Evolutionary conservation across 1,140 invertebrate genomes (phyloP).

Genomic region (Nebria ingens): DNA sequence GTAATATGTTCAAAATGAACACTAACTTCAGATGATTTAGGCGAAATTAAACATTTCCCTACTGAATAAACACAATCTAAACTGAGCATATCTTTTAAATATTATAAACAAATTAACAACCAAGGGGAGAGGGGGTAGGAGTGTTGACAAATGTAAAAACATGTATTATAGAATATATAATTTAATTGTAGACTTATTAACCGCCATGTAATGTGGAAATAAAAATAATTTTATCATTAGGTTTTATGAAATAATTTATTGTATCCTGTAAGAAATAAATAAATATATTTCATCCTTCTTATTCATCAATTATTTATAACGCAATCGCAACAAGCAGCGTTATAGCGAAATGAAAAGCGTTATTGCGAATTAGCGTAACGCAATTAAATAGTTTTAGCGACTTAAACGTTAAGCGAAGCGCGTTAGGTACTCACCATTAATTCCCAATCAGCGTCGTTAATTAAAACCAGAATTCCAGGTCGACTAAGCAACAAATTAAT

Average conservation of each 20-base stretch:
- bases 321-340: too few relatives aligned
- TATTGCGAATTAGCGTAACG: too few relatives aligned
- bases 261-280: slow-evolving; percentile 33
- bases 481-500: slow-evolving; percentile 45
- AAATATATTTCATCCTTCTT: background rate
- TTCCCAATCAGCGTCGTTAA: slow-evolving; percentile 93
- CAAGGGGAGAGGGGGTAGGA: too few relatives aligned
- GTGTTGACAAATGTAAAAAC: too few relatives aligned
- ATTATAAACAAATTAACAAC: too few relatives aligned
- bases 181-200: slow-evolving; percentile 25
- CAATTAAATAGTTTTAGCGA: slow-evolving; percentile 6
- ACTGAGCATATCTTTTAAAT: too few relatives aligned
- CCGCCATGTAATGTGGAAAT: slow-evolving; percentile 52
- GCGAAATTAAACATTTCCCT: too few relatives aligned
- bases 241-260: slow-evolving; percentile 41
- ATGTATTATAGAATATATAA: too few relatives aligned
- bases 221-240: slow-evolving; percentile 41
- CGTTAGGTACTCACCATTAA: slow-evolving; percentile 51
- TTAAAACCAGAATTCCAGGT: slow-evolving; percentile 83
- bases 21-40: too few relatives aligned
- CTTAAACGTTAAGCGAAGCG: background rate
- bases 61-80: too few relatives aligned
- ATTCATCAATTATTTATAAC: background rate
- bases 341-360: too few relatives aligned
- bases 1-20: too few relatives aligned